phyloP scores from a whole-genome alignment of 1,140 invertebrate genomes.

The Zaprionus gabonicus region DNA sequence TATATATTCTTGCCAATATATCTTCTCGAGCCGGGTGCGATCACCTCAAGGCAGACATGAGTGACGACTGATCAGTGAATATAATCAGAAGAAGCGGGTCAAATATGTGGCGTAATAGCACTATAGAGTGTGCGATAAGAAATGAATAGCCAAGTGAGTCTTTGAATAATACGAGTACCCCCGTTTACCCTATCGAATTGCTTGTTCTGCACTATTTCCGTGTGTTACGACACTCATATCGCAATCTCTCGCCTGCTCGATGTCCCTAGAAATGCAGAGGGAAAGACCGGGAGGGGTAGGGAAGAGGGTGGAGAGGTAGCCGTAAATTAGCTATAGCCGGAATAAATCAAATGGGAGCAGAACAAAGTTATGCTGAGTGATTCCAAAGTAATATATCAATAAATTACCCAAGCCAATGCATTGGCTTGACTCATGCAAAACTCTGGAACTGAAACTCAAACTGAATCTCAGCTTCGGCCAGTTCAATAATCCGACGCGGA shows the following conservation, averaged over 20 bases:
- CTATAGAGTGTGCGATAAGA: background rate
- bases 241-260: constrained; percentile 11
- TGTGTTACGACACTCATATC: constrained; percentile 25
- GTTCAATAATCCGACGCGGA: constrained; percentile 49
- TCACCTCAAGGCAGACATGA: background rate
- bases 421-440: constrained; percentile 50
- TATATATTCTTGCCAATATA: background rate
- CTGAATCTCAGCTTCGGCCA: constrained; percentile 41
- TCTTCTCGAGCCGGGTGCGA: background rate
- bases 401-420: constrained; percentile 64
- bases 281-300: background rate
- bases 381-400: constrained; percentile 81
- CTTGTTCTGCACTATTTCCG: constrained; percentile 19
- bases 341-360: constrained; percentile 56
- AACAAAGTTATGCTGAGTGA: constrained; percentile 81
- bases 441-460: constrained; percentile 17
- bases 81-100: background rate
- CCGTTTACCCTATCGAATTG: background rate
- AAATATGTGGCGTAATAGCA: background rate
- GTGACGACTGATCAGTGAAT: background rate
- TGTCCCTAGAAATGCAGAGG: background rate
- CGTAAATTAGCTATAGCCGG: constrained; percentile 63
- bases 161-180: background rate
- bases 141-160: constrained; percentile 9
- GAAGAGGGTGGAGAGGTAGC: background rate